Conservation (phyloP, 2,797 vertebrate genomes). For the Myotis myotis region DNA sequence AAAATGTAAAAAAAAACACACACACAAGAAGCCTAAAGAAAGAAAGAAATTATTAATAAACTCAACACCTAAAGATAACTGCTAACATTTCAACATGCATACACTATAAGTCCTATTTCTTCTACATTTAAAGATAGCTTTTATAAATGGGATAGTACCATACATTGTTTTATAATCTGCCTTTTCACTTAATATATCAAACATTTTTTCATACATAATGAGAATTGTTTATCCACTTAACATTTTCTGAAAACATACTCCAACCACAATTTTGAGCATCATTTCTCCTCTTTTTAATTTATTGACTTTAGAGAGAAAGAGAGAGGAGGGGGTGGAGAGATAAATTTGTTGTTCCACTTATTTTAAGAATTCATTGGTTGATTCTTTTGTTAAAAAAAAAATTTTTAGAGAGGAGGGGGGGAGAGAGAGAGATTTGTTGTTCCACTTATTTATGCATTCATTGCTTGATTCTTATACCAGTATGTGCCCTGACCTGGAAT, state of each 20-base stretch:
- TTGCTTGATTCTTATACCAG: too few species aligned
- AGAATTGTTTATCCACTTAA: conserved; percentile 7
- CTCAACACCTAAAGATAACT: background rate
- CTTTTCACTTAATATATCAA: conserved; percentile 25
- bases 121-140: background rate
- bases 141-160: background rate
- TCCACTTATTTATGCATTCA: too few species aligned
- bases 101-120: background rate
- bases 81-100: background rate
- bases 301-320: background rate
- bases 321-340: too few species aligned
- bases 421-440: too few species aligned
- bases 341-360: background rate
- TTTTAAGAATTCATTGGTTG: background rate
- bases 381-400: too few species aligned
- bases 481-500: too few species aligned
- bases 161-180: background rate
- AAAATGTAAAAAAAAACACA: background rate
- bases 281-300: background rate
- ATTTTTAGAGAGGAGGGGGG: too few species aligned
- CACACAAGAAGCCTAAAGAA: background rate
- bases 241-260: conserved; percentile 21
- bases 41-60: background rate
- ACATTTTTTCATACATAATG: background rate
- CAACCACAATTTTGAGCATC: background rate